Evolutionary conservation across 2,888 invertebrate species (phyloP), one percentile per base, ranked within the genome.

Genomic region (Cactoblastis cactorum): DNA sequence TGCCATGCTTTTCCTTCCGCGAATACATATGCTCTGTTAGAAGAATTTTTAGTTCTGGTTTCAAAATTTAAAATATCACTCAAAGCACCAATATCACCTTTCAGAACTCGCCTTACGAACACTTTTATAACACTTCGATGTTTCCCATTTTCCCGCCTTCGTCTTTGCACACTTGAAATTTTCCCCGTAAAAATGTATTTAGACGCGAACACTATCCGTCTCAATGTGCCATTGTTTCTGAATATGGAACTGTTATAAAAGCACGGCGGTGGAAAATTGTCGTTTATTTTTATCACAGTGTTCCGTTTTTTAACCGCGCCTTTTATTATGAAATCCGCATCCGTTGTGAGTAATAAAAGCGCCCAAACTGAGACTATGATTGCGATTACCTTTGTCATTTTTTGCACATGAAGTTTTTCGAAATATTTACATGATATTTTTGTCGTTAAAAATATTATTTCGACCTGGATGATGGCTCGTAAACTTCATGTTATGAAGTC

Each of bases 171-270:
- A 62, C 77, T 77, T 41, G 85, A 83, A 65, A 90, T 86, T 84
- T 90, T 90, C 48, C 89, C 90, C 18, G 89, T 89, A 63, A 90
- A 89, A 75, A 90, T 86, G 63, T 81, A 88, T 66, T 83, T 82
- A 19, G 90, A 87, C 51, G 77, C 69, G 53, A 71, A 65, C 63
- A 87, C 84, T 62, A 85, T 72, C 59, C 75, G 77, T 64, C 71
- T 76, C 61, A 88, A 71, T 56, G 80, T 75, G 59, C 79, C 78
- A 74, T 81, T 80, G 75, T 83, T 81, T 75, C 79, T 80, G 72
- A 86, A 83, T 68, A 84, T 69, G 57, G 83, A 75, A 69, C 74
- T 77, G 64, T 84, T 83, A 59, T 77, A 71, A 62, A 74, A 78
- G 67, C 88, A 88, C 64, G 70, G 67, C 60, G 73, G 74, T 54